phyloP scores from a whole-genome alignment of 2,113 vertebrate species.

The Amia ocellicauda region DNA sequence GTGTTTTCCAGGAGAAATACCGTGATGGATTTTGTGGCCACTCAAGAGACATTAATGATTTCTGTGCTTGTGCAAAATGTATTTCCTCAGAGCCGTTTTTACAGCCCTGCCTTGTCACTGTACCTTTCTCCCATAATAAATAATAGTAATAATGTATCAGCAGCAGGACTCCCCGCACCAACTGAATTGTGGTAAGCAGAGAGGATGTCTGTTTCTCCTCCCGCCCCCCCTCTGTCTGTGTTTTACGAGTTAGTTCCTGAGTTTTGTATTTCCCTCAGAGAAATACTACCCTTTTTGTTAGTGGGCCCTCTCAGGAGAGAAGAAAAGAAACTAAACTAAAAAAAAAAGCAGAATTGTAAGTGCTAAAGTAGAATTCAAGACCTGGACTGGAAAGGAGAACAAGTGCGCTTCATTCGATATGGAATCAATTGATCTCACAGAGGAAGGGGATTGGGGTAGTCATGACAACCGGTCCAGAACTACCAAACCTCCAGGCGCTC shows the following conservation, averaged over 20 bases:
- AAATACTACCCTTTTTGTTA: constrained; percentile 32
- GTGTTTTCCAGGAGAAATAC: no score
- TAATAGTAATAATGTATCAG: not conserved
- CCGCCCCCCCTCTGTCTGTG: not conserved
- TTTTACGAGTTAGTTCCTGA: constrained; percentile 7
- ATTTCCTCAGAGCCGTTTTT: constrained; percentile 2
- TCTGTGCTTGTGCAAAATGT: not conserved
- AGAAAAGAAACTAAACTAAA: no score
- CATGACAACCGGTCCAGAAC: constrained; percentile 58
- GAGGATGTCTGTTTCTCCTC: not conserved
- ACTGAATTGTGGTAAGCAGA: not conserved
- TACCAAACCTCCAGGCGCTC: constrained; percentile 20
- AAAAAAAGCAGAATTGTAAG: constrained; percentile 40
- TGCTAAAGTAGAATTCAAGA: constrained; percentile 49
- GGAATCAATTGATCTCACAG: constrained; percentile 64
- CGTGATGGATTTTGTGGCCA: no score
- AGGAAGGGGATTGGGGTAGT: constrained; percentile 59
- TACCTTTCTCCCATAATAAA: constrained; percentile 1
- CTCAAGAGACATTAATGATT: no score
- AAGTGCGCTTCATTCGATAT: constrained; percentile 57
- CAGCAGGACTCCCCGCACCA: no score
- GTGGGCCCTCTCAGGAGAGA: constrained; percentile 35
- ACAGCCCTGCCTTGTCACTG: not conserved
- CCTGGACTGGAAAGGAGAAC: constrained; percentile 59
- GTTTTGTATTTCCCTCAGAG: constrained; percentile 29